A percentile compares a stretch with the other conserved stretches of the same genome.
Conservation (phyloP, 2,888 invertebrate species). For the Apantesis nais region DNA sequence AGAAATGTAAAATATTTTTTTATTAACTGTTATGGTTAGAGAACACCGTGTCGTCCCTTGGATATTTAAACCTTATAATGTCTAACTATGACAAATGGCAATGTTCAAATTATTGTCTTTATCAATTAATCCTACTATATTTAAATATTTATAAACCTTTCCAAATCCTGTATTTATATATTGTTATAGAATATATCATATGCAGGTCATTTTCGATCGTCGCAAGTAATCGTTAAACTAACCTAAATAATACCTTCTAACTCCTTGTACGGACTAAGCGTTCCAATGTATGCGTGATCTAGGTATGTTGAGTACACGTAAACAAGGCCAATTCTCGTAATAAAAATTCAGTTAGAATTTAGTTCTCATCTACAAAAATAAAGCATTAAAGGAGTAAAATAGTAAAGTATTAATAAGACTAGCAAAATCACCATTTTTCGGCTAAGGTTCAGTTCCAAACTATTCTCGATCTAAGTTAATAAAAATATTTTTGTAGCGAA, state of each 20-base stretch:
- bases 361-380: too few relatives aligned
- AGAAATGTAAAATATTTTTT: not conserved
- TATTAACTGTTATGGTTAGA: not conserved
- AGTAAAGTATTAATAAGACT: too few relatives aligned
- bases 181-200: too few relatives aligned
- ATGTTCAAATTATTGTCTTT: not conserved
- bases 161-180: not conserved
- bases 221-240: not conserved
- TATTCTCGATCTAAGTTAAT: too few relatives aligned
- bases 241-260: not conserved
- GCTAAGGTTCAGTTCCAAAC: too few relatives aligned
- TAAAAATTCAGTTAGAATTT: too few relatives aligned
- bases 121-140: not conserved
- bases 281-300: not conserved
- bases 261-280: not conserved
- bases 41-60: not conserved
- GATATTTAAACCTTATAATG: not conserved
- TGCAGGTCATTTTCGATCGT: too few relatives aligned
- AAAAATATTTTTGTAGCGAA: too few relatives aligned
- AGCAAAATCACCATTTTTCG: too few relatives aligned
- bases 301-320: not conserved
- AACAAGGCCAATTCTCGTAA: not conserved
- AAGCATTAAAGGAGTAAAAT: too few relatives aligned
- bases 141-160: not conserved
- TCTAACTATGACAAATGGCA: not conserved